Evolutionary conservation across 2,888 invertebrate species (phyloP).

Genomic region (Eudemis profundana): DNA sequence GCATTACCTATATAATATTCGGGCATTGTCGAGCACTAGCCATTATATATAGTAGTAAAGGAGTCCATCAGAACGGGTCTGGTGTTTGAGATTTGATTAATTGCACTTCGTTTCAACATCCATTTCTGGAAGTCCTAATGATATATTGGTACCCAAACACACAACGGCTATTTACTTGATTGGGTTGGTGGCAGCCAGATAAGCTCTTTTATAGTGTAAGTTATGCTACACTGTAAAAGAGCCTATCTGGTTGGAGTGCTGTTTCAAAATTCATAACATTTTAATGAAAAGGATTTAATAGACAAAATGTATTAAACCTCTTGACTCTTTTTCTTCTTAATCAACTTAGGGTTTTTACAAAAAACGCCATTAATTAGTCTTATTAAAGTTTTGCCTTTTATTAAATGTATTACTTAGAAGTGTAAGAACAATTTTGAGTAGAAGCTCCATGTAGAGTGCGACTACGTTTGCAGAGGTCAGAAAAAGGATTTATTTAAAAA

Average conservation of each 20-base stretch:
- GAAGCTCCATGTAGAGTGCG: too few species aligned
- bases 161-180: too few species aligned
- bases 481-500: too few species aligned
- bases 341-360: neutral
- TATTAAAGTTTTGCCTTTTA: too few species aligned
- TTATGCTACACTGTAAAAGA: neutral
- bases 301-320: neutral
- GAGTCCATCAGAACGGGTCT: constrained; percentile 59
- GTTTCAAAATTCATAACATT: neutral
- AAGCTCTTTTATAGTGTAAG: too few species aligned
- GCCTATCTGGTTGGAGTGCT: too few species aligned
- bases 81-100: constrained; percentile 68
- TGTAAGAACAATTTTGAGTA: neutral
- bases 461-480: too few species aligned
- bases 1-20: too few species aligned
- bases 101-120: constrained; percentile 59
- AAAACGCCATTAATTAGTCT: too few species aligned
- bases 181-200: too few species aligned
- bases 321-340: neutral
- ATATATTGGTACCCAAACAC: constrained; percentile 46
- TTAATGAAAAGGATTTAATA: neutral
- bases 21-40: neutral
- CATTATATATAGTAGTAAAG: constrained; percentile 47
- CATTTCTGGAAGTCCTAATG: constrained; percentile 56
- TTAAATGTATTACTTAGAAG: neutral